Conservation (phyloP, 2,113 vertebrate species). For the Quiscalus mexicanus region DNA sequence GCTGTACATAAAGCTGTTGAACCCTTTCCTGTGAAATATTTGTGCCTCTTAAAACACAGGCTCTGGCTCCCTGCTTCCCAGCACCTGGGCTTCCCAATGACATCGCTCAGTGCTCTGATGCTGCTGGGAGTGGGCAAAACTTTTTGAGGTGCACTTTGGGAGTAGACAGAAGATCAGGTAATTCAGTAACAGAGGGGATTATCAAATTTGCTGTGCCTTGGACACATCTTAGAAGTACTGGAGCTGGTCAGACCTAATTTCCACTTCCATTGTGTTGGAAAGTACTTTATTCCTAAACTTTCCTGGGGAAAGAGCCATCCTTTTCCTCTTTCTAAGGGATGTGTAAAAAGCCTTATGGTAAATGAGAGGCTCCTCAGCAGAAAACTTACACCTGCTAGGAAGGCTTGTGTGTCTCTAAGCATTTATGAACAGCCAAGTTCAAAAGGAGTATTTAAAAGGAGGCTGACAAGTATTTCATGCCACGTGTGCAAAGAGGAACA, state of each 20-base stretch:
- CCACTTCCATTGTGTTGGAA: background rate
- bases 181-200: background rate
- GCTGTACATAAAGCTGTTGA: background rate
- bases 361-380: background rate
- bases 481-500: rapidly evolving
- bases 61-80: background rate
- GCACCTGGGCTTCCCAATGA: background rate
- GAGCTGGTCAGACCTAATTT: background rate
- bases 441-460: background rate
- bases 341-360: background rate
- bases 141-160: background rate
- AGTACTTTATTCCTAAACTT: background rate
- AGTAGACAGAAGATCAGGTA: background rate
- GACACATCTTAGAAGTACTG: background rate
- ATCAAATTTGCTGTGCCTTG: background rate
- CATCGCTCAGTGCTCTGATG: background rate
- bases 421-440: background rate
- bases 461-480: background rate
- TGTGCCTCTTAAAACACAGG: background rate
- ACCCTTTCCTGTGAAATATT: background rate
- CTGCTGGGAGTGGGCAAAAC: background rate
- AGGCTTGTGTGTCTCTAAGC: background rate
- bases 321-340: background rate
- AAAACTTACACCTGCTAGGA: background rate
- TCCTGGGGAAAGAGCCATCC: background rate